phyloP scores from a whole-genome alignment of 2,797 vertebrate species.

The Pantherophis vulpinus region DNA sequence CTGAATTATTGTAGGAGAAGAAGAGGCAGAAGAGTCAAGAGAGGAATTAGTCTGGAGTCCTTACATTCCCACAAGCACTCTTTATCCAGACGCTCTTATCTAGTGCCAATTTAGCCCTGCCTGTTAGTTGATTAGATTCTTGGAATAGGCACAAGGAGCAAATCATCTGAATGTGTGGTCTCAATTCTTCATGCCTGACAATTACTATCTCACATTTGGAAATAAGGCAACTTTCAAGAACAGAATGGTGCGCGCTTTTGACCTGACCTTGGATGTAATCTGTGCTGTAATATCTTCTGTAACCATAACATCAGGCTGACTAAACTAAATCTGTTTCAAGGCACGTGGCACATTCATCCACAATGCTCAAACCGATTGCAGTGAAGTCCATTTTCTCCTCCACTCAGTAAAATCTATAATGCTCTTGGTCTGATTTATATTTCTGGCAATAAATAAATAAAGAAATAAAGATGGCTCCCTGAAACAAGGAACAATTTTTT shows the following conservation, averaged over 20 bases:
- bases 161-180: too few relatives aligned
- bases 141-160: too few relatives aligned
- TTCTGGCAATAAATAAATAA: conserved; percentile 45
- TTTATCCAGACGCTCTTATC: too few relatives aligned
- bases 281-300: conserved; percentile 53
- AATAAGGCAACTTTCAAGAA: background rate
- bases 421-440: conserved; percentile 69
- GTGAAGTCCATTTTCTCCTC: conserved; percentile 52
- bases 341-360: conserved; percentile 55
- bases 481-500: conserved; percentile 24
- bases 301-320: conserved; percentile 56
- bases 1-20: conserved; percentile 1
- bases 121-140: too few relatives aligned
- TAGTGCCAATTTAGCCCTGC: too few relatives aligned
- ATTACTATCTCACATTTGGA: conserved; percentile 29
- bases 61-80: too few relatives aligned
- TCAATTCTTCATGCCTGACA: too few relatives aligned
- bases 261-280: conserved; percentile 51
- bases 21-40: too few relatives aligned
- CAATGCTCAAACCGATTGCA: conserved; percentile 59
- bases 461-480: conserved; percentile 21
- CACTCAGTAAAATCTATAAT: conserved; percentile 45
- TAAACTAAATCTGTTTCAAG: conserved; percentile 60
- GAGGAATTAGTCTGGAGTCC: too few relatives aligned
- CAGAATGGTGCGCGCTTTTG: conserved; percentile 18